These are phyloP conservation scores for Triplophysa siluroides DNA, from an alignment of 2,113 vertebrate species.

Conservation along the genomic window DNA sequence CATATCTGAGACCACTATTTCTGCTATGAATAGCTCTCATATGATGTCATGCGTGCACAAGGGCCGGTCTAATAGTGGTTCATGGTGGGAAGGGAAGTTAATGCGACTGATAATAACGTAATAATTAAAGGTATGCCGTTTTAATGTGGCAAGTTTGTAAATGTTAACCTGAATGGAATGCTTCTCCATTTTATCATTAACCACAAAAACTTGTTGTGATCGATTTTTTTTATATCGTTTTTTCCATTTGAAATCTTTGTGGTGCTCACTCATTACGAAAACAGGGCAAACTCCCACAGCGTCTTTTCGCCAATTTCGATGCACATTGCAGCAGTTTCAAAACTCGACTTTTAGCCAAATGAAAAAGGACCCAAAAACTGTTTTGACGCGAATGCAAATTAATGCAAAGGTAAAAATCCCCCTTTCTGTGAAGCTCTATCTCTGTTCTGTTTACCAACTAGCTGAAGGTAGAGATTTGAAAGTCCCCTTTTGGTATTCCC, in stretches of 20 bases:
- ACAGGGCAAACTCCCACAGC: constrained; percentile 14
- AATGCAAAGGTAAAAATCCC: constrained; percentile 58
- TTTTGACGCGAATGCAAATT: constrained; percentile 60
- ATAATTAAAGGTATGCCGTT: constrained; percentile 37
- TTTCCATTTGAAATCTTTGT: constrained; percentile 4
- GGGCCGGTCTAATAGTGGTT: neutral
- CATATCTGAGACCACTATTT: neutral
- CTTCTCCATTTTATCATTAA: constrained; percentile 44
- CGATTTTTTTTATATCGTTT: neutral
- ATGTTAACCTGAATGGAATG: constrained; percentile 34
- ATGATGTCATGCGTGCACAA: constrained; percentile 9
- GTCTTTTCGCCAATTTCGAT: constrained; percentile 38
- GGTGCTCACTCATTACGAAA: constrained; percentile 50
- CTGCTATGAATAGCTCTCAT: neutral
- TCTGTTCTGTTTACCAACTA: constrained; percentile 44
- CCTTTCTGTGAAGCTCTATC: constrained; percentile 38
- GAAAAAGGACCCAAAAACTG: constrained; percentile 51
- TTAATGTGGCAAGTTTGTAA: constrained; percentile 18
- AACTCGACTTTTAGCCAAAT: constrained; percentile 41
- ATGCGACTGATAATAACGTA: constrained; percentile 16
- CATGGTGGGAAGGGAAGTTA: constrained; percentile 16
- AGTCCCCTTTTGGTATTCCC: constrained; percentile 59
- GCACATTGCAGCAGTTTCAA: constrained; percentile 45
- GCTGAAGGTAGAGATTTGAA: constrained; percentile 38
- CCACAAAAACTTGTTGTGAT: constrained; percentile 1